Conservation (phyloP, 2,888 invertebrate genomes). For the Hoplodrina ambigua region DNA sequence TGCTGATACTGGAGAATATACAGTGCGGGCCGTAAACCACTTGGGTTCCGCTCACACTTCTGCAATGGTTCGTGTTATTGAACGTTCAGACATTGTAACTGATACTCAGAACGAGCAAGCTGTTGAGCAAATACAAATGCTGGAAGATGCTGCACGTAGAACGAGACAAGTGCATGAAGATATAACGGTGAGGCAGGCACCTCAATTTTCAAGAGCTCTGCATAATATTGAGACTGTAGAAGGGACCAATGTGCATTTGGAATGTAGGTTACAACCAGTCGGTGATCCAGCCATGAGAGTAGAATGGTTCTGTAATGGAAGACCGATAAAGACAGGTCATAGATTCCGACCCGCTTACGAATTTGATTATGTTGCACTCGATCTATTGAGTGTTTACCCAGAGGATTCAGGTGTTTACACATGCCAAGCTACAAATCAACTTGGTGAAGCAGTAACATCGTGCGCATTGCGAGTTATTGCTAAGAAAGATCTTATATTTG, state of each 20-base stretch:
- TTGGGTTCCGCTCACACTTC: constrained; percentile 98
- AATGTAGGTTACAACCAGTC: constrained; percentile 97
- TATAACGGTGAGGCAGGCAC: constrained; percentile 95
- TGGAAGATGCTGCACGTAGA: constrained; percentile 95
- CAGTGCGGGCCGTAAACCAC: constrained; percentile 97
- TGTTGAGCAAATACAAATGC: constrained; percentile 96
- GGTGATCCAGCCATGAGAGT: constrained; percentile 97
- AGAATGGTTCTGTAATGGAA: constrained; percentile 99
- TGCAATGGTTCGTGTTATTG: constrained; percentile 96
- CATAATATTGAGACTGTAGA: constrained; percentile 97
- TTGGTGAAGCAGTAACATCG: constrained; percentile 98
- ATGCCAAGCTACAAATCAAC: constrained; percentile 97
- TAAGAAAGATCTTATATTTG: constrained; percentile 96
- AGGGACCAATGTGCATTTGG: constrained; percentile 97
- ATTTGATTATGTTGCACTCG: constrained; percentile 99
- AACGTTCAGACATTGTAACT: constrained; percentile 95
- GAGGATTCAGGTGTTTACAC: constrained; percentile 99
- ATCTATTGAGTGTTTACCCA: constrained; percentile 98
- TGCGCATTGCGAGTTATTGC: constrained; percentile 97
- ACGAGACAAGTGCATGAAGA: constrained; percentile 94
- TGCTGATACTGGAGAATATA: constrained; percentile 98
- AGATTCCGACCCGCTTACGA: constrained; percentile 99
- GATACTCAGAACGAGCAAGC: constrained; percentile 98
- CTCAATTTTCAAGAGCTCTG: constrained; percentile 96
- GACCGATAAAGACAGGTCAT: constrained; percentile 97